Conservation (phyloP, 1,140 invertebrate species). For the Carposina sasakii region DNA sequence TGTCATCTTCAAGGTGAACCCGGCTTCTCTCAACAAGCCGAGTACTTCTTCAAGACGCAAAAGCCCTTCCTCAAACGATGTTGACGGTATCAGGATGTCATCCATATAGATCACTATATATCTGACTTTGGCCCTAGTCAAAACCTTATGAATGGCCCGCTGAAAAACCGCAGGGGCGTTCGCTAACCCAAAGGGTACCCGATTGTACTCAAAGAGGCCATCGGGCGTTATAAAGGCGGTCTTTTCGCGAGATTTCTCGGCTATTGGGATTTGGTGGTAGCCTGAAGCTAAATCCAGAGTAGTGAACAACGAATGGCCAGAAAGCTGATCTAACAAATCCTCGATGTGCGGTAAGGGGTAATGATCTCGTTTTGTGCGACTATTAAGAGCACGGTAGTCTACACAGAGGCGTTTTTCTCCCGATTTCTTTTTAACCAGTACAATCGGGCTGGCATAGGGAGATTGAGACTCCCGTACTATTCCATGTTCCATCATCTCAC, state of each 20-base stretch:
- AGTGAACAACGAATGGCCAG: constrained; percentile 15
- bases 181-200: constrained; percentile 34
- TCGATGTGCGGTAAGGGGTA: constrained; percentile 65
- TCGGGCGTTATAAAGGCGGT: constrained; percentile 10
- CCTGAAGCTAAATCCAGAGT: constrained; percentile 36
- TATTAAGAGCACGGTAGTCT: constrained; percentile 62
- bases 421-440: constrained; percentile 26
- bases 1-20: constrained; percentile 12
- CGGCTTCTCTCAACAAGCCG: constrained; percentile 6
- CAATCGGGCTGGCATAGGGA: constrained; percentile 13
- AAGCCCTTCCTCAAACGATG: constrained; percentile 16
- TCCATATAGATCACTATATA: constrained; percentile 20
- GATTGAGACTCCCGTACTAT: constrained; percentile 43
- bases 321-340: constrained; percentile 44
- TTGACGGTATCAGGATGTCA: constrained; percentile 21
- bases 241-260: neutral
- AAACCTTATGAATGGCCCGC: constrained; percentile 17
- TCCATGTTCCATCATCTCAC: constrained; percentile 31
- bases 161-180: constrained; percentile 33
- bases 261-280: constrained; percentile 1
- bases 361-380: constrained; percentile 42
- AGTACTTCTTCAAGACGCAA: constrained; percentile 3
- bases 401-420: constrained; percentile 30
- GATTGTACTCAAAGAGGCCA: constrained; percentile 33
- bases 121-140: neutral